Evolutionary conservation across 2,888 invertebrate genomes (phyloP).

Genomic region (Lottia gigantea): DNA sequence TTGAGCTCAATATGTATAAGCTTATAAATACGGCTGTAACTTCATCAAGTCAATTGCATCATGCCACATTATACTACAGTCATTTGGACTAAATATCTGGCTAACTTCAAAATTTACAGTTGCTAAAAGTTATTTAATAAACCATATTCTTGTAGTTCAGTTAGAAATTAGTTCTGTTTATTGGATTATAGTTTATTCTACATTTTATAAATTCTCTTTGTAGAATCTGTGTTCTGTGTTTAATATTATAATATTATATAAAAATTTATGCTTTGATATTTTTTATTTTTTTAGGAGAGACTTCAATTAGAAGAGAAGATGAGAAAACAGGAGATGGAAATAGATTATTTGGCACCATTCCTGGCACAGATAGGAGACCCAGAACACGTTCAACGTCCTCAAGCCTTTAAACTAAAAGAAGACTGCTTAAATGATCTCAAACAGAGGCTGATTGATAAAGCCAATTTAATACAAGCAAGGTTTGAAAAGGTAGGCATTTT

Average conservation of each 20-base stretch:
- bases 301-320: slow-evolving; percentile 62
- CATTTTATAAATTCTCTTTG: too few species aligned
- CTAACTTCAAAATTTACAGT: too few species aligned
- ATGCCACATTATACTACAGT: too few species aligned
- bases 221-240: background rate
- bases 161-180: too few species aligned
- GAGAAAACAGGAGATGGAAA: slow-evolving; percentile 67
- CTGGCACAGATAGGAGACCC: slow-evolving; percentile 66
- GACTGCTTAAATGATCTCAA: slow-evolving; percentile 67
- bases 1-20: too few species aligned
- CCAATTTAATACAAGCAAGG: slow-evolving; percentile 68
- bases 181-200: too few species aligned
- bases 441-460: slow-evolving; percentile 67
- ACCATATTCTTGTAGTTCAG: too few species aligned
- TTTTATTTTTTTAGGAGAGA: slow-evolving; percentile 54
- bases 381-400: slow-evolving; percentile 55
- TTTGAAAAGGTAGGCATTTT: slow-evolving; percentile 64
- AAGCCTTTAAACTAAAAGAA: slow-evolving; percentile 65
- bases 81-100: too few species aligned
- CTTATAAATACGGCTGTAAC: too few species aligned
- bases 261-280: background rate
- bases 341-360: slow-evolving; percentile 69
- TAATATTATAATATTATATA: too few species aligned
- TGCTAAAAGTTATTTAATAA: too few species aligned
- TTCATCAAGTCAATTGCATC: too few species aligned